These are phyloP conservation scores for Carassius carassius DNA, from an alignment of 2,113 vertebrate genomes.

Conservation along the genomic window DNA sequence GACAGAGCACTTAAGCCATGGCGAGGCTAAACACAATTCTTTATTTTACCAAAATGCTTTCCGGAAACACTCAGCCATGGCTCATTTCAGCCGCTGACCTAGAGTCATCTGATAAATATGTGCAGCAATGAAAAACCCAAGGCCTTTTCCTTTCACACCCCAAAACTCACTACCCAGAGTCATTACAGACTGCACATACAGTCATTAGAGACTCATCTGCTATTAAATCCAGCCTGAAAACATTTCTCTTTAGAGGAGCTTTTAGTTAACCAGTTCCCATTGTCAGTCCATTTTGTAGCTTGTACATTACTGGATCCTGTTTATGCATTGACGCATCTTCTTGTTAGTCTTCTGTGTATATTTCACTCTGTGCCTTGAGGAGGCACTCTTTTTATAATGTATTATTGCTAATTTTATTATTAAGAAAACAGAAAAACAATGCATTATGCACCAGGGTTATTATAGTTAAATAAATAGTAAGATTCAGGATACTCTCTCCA, in stretches of 20 bases:
- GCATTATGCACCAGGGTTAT: neutral
- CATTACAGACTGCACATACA: neutral
- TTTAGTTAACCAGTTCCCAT: neutral
- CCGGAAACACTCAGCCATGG: neutral
- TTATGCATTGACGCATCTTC: neutral
- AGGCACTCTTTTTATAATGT: neutral
- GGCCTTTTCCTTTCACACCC: neutral
- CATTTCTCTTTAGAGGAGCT: neutral
- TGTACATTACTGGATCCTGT: neutral
- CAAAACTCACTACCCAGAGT: neutral
- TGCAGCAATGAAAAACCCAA: neutral
- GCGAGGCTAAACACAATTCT: neutral
- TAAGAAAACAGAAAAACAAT: neutral
- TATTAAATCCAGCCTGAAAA: neutral
- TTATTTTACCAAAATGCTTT: neutral
- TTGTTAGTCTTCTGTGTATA: neutral
- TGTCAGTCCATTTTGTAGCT: neutral
- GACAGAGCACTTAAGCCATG: neutral
- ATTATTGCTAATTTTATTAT: neutral
- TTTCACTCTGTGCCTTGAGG: neutral
- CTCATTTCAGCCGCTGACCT: slow-evolving; percentile 19
- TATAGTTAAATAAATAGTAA: neutral
- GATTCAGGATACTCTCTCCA: too few species aligned
- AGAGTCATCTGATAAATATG: slow-evolving; percentile 2
- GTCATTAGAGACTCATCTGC: neutral